Base-by-base conservation (phyloP, 2,888 invertebrate species). In the Norana najaformis region DNA sequence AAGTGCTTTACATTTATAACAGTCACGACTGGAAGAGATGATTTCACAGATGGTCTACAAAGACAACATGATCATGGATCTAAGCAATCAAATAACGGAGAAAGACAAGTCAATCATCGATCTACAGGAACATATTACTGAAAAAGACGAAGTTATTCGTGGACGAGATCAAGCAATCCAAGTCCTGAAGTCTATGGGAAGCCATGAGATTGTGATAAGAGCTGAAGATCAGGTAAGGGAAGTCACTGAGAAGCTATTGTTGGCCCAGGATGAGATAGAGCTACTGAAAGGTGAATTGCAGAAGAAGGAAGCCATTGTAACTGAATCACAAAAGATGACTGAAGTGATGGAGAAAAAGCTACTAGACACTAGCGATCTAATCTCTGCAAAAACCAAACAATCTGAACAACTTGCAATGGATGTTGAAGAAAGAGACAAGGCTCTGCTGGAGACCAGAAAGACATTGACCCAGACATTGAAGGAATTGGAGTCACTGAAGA, bases 131-230 rank as follows among this genome's bases (percentile, higher is more conserved):
- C 96, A 96, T 95, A 95, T 97, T 8, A 96, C 96, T 93, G 97
- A 97, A 95, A 97, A 97, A 94, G 97, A 97, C 95, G 96, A 97
- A 93, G 97, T 97, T 89, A 97, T 97, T 93, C 96, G 97, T 94
- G 96, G 97, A 13, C 96, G 97, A 94, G 97, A 97, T 93, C 96
- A 96, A 88, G 90, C 90, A 88, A 90, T 90, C 37, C 47, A 39
- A 38, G 30, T 90, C 36, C 83, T 91, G 89, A 88, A 88, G 88
- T 38, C 89, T 30, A 30, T 39, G 34, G 85, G 85, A 36, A 35
- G 35, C 20, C 41, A 89, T 53, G 88, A 89, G 39, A 34, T 39
- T 18, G 37, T n/a, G 34, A 39, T 69, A 38, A 90, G 83, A 35
- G 35, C 30, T 85, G 36, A 85, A 37, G 37, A 85, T 36, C 36